phyloP scores from a whole-genome alignment of 2,113 vertebrate genomes.

The Pituophis catenifer region DNA sequence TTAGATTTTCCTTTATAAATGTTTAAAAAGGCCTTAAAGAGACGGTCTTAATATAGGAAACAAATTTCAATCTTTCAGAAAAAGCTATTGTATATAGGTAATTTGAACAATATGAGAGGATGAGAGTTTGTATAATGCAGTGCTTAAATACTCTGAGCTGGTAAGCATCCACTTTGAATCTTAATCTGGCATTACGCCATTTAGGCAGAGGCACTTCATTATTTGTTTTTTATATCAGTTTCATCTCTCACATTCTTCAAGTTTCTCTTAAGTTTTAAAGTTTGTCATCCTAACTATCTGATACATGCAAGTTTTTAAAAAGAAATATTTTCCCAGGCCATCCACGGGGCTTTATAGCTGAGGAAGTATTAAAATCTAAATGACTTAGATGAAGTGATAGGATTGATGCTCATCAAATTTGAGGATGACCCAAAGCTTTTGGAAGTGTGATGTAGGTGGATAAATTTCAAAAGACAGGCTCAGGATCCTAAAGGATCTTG shows the following conservation, averaged over 20 bases:
- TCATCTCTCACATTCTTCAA: neutral
- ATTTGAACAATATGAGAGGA: neutral
- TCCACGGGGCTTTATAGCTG: neutral
- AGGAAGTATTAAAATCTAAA: neutral
- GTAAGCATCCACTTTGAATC: neutral
- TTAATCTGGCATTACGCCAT: neutral
- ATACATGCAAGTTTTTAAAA: neutral
- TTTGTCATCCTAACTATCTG: neutral
- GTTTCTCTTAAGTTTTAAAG: neutral
- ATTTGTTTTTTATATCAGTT: neutral
- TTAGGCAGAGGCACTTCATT: neutral
- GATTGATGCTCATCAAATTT: neutral
- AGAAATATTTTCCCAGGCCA: neutral
- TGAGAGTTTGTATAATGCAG: neutral
- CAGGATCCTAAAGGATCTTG: neutral
- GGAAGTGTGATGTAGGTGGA: neutral
- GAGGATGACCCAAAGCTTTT: neutral
- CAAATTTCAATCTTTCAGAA: neutral
- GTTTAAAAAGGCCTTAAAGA: neutral
- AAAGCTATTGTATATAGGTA: neutral
- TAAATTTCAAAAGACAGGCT: neutral
- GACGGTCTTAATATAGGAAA: neutral
- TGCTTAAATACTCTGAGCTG: neutral
- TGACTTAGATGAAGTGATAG: neutral
- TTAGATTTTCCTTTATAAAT: neutral